Conservation (phyloP, 2,797 vertebrate species). For the Pangasius mekongensis region DNA sequence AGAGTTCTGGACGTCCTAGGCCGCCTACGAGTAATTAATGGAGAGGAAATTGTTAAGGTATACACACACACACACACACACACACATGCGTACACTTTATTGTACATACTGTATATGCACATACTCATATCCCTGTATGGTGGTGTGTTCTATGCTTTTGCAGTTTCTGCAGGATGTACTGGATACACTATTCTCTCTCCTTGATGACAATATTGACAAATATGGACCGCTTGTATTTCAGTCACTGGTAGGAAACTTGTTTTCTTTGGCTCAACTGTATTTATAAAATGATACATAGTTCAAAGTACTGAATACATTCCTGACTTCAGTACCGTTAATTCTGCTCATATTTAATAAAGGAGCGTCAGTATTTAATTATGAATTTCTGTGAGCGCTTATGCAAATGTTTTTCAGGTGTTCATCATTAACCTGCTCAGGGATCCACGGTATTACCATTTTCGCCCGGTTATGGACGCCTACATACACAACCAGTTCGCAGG, state of each 20-base stretch:
- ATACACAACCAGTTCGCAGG: slow-evolving; percentile 99
- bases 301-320: neutral
- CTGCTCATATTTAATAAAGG: neutral
- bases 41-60: slow-evolving; percentile 98
- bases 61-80: neutral
- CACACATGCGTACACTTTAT: neutral
- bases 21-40: slow-evolving; percentile 90
- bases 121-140: neutral
- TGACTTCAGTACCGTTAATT: neutral
- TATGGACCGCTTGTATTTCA: slow-evolving; percentile 97
- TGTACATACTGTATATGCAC: neutral
- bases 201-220: slow-evolving; percentile 99
- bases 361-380: neutral
- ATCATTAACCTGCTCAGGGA: slow-evolving; percentile 98
- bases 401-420: slow-evolving; percentile 82
- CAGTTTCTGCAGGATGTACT: slow-evolving; percentile 98
- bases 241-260: slow-evolving; percentile 87
- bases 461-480: slow-evolving; percentile 98
- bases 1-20: slow-evolving; percentile 95
- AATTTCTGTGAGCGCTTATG: neutral
- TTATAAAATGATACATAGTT: neutral
- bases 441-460: slow-evolving; percentile 98
- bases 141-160: slow-evolving; percentile 55
- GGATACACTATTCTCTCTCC: slow-evolving; percentile 94
- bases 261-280: neutral